Percentiles rank a stretch among this genome's conserved stretches.
Evolutionary conservation across 2,888 invertebrate species (phyloP).

Genomic region (Lithophane semibrunnea): DNA sequence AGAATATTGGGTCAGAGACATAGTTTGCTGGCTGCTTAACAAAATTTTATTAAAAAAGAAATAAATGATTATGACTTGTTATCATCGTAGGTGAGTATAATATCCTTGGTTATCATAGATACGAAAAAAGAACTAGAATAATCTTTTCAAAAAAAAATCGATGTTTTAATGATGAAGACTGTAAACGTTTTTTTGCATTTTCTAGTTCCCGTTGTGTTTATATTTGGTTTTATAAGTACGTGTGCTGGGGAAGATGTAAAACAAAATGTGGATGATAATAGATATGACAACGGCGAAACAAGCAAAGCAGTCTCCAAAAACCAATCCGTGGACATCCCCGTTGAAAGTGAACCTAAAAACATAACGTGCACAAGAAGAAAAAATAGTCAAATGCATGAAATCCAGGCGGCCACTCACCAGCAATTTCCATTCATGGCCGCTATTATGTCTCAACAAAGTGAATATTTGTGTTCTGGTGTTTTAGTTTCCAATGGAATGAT

Average conservation of each 20-base stretch:
- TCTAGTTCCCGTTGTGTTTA: conserved; percentile 71
- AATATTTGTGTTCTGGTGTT: conserved; percentile 83
- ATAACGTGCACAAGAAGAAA: conserved; percentile 80
- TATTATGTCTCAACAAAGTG: conserved; percentile 82
- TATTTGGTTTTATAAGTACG: conserved; percentile 70
- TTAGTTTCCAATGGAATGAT: conserved; percentile 83
- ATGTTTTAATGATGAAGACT: conserved; percentile 72
- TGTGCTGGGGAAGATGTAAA: conserved; percentile 79
- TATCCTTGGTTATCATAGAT: conserved; percentile 61
- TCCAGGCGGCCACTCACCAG: conserved; percentile 72
- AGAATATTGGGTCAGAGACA: too few species aligned
- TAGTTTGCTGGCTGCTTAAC: too few species aligned
- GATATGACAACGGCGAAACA: conserved; percentile 79
- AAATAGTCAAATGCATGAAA: conserved; percentile 82
- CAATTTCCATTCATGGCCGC: conserved; percentile 86
- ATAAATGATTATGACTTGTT: too few species aligned
- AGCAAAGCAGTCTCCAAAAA: conserved; percentile 79
- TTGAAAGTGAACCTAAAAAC: conserved; percentile 74
- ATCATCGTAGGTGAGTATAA: too few species aligned
- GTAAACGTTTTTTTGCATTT: conserved; percentile 71
- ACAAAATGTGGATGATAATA: conserved; percentile 82
- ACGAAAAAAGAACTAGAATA: conserved; percentile 77
- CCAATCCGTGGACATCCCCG: conserved; percentile 80
- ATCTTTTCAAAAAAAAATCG: conserved; percentile 51
- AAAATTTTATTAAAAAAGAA: too few species aligned